Evolutionary conservation across 92 coral and sea anemone genomes (phyloP).

Genomic region (Epizoanthus scotinus): DNA sequence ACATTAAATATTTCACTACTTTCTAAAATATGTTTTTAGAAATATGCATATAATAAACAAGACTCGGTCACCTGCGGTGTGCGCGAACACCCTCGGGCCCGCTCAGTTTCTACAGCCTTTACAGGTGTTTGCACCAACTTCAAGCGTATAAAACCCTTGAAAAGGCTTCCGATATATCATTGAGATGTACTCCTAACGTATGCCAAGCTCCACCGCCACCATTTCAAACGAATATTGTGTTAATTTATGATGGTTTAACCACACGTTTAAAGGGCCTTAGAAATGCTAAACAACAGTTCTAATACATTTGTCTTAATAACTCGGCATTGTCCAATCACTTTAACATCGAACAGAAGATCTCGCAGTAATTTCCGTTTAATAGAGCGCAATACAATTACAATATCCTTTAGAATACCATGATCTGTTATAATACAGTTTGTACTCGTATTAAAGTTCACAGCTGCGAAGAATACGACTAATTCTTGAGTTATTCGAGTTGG

Average conservation of each 20-base stretch:
- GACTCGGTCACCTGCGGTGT: slow-evolving; percentile 18
- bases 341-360: slow-evolving; percentile 20
- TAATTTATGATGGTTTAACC: neutral
- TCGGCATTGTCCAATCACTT: slow-evolving; percentile 14
- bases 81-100: slow-evolving; percentile 5
- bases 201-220: neutral
- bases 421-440: slow-evolving; percentile 9
- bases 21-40: neutral
- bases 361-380: slow-evolving; percentile 27
- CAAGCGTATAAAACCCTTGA: neutral
- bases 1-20: slow-evolving; percentile 6
- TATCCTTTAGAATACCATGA: slow-evolving; percentile 3
- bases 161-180: neutral
- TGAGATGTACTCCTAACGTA: neutral
- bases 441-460: slow-evolving; percentile 12
- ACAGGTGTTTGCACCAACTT: slow-evolving; percentile 25
- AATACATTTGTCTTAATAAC: neutral
- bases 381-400: neutral
- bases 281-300: slow-evolving; percentile 4
- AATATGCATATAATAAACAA: slow-evolving; percentile 7
- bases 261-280: slow-evolving; percentile 7
- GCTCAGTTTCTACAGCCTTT: neutral
- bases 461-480: slow-evolving; percentile 22
- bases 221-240: slow-evolving; percentile 8
- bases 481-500: neutral